These are phyloP conservation scores for Chondrosia reniformis DNA, from an alignment of 37 sponge, comb jelly and placozoan species.

Conservation along the genomic window DNA sequence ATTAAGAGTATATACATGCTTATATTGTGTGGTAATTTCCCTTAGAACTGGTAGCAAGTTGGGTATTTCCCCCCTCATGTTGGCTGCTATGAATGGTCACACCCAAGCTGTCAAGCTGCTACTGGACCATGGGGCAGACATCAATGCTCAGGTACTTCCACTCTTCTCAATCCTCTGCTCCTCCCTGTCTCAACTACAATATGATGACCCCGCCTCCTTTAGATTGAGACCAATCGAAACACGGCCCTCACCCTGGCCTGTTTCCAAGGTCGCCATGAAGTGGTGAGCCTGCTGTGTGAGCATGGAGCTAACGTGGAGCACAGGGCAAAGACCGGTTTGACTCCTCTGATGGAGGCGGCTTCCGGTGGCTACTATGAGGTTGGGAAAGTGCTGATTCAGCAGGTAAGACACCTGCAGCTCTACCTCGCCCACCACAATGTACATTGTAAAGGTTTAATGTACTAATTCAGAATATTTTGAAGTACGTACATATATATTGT, in stretches of 20 bases:
- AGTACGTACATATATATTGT: no score
- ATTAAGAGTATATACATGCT: not conserved
- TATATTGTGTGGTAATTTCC: not conserved
- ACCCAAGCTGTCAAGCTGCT: constrained; percentile 81
- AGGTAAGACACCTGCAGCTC: constrained; percentile 16
- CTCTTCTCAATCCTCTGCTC: no score
- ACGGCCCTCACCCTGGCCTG: constrained; percentile 94
- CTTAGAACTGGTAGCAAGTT: constrained; percentile 86
- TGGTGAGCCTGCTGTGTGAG: constrained; percentile 81
- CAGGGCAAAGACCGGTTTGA: constrained; percentile 91
- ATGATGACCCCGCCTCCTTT: not conserved
- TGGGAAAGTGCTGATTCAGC: constrained; percentile 72
- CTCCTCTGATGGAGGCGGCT: constrained; percentile 94
- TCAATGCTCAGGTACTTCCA: constrained; percentile 97
- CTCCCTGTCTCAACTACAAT: not conserved
- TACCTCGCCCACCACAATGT: no score
- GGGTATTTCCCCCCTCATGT: constrained; percentile 90
- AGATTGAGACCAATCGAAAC: constrained; percentile 95
- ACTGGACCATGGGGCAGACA: constrained; percentile 83
- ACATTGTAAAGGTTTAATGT: no score
- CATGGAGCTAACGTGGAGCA: constrained; percentile 89
- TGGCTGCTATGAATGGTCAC: constrained; percentile 95
- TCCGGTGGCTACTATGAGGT: constrained; percentile 92
- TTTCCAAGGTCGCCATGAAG: constrained; percentile 92
- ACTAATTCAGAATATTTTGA: no score